Evolutionary conservation across 2,888 invertebrate genomes (phyloP), one percentile per base, ranked within the genome.

Genomic region (Agriopis marginaria): DNA sequence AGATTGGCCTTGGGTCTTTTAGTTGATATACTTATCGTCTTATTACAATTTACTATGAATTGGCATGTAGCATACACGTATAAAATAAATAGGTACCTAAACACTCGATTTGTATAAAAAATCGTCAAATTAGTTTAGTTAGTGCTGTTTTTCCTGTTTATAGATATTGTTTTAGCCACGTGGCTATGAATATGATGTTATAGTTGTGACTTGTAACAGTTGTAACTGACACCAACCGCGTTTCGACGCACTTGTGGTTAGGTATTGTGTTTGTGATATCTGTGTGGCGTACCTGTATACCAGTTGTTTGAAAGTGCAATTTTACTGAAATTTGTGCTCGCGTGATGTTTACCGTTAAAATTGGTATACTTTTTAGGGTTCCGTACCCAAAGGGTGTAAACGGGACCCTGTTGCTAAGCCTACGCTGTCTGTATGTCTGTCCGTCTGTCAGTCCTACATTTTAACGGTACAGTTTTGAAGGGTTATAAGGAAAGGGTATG

Each of bases 221-320:
- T 23, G 17, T 23, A 23, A 23, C 17, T 72, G 68, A 64, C 63
- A 67, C 78, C 66, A 59, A 74, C 40, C 68, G 63, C 65, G 55
- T 49, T 45, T 51, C 51, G 61, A 61, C 61, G 53, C 51, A 53
- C n/a, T 53, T 62, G 62, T 53, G 62, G 62, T 53, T 9, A 11
- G 51, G 17, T 23, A 23, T 23, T 23, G 17, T 23, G 17, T 23
- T 23, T 23, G 17, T 23, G 17, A 23, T 23, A 23, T n/a, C n/a
- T 23, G 17, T 23, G 17, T 23, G 17, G 17, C 17, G 17, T 23
- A 23, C 17, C 17, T 23, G 17, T 23, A 2, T 23, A 23, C 40
- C 40, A 40, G 40, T 40, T 40, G 40, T 40, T 40, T 40, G 3
- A 40, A 40, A 40, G 8, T 7, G 8, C 40, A 40, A 2, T 23